A percentile compares a stretch with the other conserved stretches of the same genome.
These are phyloP conservation scores for Schizothorax lantsangensis DNA, from an alignment of 2,797 vertebrate species.

Conservation along the genomic window DNA sequence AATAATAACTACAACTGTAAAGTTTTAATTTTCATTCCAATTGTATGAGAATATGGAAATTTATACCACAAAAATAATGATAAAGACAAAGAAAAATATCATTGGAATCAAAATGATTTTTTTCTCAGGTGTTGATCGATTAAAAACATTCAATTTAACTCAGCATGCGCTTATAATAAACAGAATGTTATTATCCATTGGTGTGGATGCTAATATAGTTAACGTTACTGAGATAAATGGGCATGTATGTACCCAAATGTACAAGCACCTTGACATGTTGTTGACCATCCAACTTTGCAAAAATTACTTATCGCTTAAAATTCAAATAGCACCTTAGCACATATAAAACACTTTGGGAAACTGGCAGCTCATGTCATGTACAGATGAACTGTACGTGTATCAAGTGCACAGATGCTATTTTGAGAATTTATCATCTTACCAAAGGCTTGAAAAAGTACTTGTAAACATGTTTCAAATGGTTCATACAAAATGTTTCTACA, in stretches of 20 bases:
- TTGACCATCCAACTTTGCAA: neutral
- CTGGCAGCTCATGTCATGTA: neutral
- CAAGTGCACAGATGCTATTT: slow-evolving; percentile 2
- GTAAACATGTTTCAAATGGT: neutral
- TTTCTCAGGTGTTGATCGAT: neutral
- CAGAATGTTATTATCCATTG: neutral
- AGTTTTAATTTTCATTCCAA: neutral
- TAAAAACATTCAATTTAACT: neutral
- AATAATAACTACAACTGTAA: neutral
- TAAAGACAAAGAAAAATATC: neutral
- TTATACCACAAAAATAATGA: neutral
- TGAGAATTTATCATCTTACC: neutral
- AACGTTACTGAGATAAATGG: neutral
- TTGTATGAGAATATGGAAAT: neutral
- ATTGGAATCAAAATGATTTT: neutral
- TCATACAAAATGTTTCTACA: neutral
- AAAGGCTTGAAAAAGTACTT: neutral
- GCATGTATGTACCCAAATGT: neutral
- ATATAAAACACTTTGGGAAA: neutral
- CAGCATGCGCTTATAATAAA: neutral
- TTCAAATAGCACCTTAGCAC: neutral
- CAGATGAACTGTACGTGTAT: neutral
- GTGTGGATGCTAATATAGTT: neutral
- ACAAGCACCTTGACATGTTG: neutral
- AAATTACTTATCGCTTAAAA: neutral